Evolutionary conservation across 2,797 vertebrate species (phyloP).

Genomic region (Rhyacichthys aspro): DNA sequence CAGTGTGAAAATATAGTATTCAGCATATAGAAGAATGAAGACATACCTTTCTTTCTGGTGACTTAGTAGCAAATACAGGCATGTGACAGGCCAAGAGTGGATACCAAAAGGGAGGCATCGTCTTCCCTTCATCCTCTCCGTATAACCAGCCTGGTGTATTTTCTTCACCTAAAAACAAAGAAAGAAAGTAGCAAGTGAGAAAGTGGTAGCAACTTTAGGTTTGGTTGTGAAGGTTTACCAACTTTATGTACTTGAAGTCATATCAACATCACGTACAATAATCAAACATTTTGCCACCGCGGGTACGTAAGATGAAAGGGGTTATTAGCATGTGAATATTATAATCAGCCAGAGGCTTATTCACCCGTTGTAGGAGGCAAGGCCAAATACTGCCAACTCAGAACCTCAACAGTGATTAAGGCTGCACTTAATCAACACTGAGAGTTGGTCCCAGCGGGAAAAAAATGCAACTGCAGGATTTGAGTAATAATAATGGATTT

Average conservation of each 20-base stretch:
- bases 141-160: conserved; percentile 94
- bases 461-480: conserved; percentile 55
- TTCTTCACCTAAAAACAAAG: conserved; percentile 83
- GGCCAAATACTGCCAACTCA: conserved; percentile 45
- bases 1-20: no score
- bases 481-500: conserved; percentile 60
- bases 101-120: conserved; percentile 85
- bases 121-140: conserved; percentile 88
- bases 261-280: conserved; percentile 29
- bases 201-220: background rate
- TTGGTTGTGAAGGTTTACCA: conserved; percentile 12
- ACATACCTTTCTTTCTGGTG: conserved; percentile 87
- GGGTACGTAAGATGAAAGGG: conserved; percentile 39
- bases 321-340: conserved; percentile 53
- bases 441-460: conserved; percentile 58
- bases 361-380: conserved; percentile 42
- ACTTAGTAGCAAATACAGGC: conserved; percentile 86
- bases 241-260: conserved; percentile 18
- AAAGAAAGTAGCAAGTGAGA: no score
- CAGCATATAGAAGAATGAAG: background rate
- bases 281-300: conserved; percentile 26
- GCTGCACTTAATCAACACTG: conserved; percentile 65
- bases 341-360: conserved; percentile 56
- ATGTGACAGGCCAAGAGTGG: conserved; percentile 88
- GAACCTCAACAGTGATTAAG: conserved; percentile 61